Evolutionary conservation across 2,888 invertebrate species (phyloP).

Genomic region (Griposia aprilina): DNA sequence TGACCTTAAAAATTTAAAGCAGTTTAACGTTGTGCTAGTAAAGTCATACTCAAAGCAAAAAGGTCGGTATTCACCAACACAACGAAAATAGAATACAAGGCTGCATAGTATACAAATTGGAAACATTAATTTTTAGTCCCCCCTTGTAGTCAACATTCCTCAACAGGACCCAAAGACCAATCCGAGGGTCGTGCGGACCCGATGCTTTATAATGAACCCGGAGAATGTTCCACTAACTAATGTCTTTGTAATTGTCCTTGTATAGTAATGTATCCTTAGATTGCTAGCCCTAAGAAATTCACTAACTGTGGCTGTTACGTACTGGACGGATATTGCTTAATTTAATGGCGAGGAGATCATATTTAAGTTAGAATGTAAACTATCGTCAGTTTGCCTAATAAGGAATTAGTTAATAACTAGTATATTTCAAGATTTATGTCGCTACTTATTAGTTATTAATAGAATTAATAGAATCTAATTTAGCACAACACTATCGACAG

Average conservation of each 20-base stretch:
- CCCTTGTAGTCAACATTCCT: conserved; percentile 82
- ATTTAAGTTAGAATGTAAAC: conserved; percentile 66
- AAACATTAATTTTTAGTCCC: conserved; percentile 73
- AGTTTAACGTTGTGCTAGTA: conserved; percentile 6
- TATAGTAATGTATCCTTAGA: conserved; percentile 64
- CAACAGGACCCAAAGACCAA: conserved; percentile 68
- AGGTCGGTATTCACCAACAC: conserved; percentile 32
- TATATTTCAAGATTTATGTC: conserved; percentile 17
- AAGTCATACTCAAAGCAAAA: conserved; percentile 31
- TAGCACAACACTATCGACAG: neutral
- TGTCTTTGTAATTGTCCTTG: conserved; percentile 74
- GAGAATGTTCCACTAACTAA: conserved; percentile 76
- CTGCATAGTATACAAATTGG: conserved; percentile 68
- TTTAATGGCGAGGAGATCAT: conserved; percentile 56
- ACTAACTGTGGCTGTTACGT: conserved; percentile 38
- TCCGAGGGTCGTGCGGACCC: conserved; percentile 75
- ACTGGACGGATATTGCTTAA: conserved; percentile 42
- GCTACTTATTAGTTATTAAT: conserved; percentile 4
- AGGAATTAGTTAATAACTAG: conserved; percentile 41
- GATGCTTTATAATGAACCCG: conserved; percentile 79
- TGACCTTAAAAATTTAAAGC: neutral
- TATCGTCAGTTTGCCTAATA: conserved; percentile 38
- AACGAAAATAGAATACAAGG: conserved; percentile 28
- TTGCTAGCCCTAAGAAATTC: conserved; percentile 60
- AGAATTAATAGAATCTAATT: conserved; percentile 3